Evolutionary conservation across 2,797 vertebrate species (phyloP).

Genomic region (Enoplosus armatus): DNA sequence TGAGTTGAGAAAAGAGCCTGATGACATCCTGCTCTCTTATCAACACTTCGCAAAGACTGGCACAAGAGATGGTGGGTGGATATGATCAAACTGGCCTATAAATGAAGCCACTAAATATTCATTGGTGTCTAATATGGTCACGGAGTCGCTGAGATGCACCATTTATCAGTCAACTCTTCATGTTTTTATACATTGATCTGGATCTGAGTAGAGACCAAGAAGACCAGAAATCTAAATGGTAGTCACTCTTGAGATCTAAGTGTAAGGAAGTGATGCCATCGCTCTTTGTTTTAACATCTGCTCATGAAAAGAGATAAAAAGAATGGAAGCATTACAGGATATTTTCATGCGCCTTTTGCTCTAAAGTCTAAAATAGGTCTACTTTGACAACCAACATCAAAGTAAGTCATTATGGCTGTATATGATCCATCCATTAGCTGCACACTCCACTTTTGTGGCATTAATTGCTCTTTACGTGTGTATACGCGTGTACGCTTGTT

Average conservation of each 20-base stretch:
- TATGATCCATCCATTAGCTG: slow-evolving; percentile 81
- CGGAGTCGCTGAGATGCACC: slow-evolving; percentile 62
- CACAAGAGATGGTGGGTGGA: slow-evolving; percentile 73
- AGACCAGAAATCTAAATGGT: slow-evolving; percentile 67
- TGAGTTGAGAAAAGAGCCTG: slow-evolving; percentile 85
- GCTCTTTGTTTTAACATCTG: slow-evolving; percentile 84
- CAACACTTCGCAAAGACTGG: slow-evolving; percentile 80
- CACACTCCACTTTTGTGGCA: slow-evolving; percentile 66
- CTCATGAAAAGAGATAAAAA: slow-evolving; percentile 76
- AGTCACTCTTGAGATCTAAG: slow-evolving; percentile 69
- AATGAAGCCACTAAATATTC: slow-evolving; percentile 75
- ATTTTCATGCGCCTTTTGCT: slow-evolving; percentile 69
- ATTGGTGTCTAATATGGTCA: slow-evolving; percentile 71
- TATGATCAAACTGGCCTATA: slow-evolving; percentile 76
- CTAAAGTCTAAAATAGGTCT: slow-evolving; percentile 74
- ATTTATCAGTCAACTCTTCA: slow-evolving; percentile 69
- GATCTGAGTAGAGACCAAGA: slow-evolving; percentile 61
- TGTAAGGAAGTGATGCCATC: slow-evolving; percentile 73
- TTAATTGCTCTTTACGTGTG: slow-evolving; percentile 74
- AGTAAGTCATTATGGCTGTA: slow-evolving; percentile 77
- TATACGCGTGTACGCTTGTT: slow-evolving; percentile 32
- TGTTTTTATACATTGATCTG: slow-evolving; percentile 56
- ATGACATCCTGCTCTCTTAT: slow-evolving; percentile 84
- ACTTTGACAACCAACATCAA: slow-evolving; percentile 75
- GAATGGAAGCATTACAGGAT: slow-evolving; percentile 69